phyloP scores from a whole-genome alignment of 92 coral and sea anemone genomes.

The Phenganax subtilis region DNA sequence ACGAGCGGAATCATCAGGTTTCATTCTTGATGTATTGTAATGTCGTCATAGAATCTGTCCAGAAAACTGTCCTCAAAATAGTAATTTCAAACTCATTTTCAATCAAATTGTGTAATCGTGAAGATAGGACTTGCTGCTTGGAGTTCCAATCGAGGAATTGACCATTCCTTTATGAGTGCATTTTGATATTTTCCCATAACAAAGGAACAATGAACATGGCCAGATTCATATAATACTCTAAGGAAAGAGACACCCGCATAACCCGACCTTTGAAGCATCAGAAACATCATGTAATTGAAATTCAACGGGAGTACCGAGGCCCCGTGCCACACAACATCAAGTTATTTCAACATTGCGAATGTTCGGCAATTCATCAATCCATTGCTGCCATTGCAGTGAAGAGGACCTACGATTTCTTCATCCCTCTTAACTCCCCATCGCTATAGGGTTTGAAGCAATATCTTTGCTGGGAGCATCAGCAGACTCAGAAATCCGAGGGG shows the following conservation, averaged over 20 bases:
- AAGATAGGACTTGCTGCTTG: constrained; percentile 13
- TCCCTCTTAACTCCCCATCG: constrained; percentile 44
- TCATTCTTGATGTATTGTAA: constrained; percentile 55
- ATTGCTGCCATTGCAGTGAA: constrained; percentile 8
- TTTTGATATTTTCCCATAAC: constrained; percentile 20
- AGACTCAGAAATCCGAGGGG: constrained; percentile 56
- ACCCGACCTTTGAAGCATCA: constrained; percentile 27
- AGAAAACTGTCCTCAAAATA: constrained; percentile 30
- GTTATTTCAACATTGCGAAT: constrained; percentile 6
- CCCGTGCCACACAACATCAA: background rate
- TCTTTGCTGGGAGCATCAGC: constrained; percentile 44
- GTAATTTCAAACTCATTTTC: constrained; percentile 39
- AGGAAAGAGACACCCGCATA: constrained; percentile 28
- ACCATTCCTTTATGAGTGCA: background rate
- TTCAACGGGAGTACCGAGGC: background rate
- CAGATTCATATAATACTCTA: background rate
- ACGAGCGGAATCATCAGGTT: constrained; percentile 50
- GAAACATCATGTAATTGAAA: constrained; percentile 26
- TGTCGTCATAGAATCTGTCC: constrained; percentile 56
- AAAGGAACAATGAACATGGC: background rate
- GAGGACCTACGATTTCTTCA: constrained; percentile 35
- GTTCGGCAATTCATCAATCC: constrained; percentile 10
- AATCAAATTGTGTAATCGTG: constrained; percentile 23
- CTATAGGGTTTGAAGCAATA: constrained; percentile 42
- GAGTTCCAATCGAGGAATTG: background rate